Evolutionary conservation across 2,888 invertebrate genomes (phyloP).

Genomic region (Pherbina coryleti): DNA sequence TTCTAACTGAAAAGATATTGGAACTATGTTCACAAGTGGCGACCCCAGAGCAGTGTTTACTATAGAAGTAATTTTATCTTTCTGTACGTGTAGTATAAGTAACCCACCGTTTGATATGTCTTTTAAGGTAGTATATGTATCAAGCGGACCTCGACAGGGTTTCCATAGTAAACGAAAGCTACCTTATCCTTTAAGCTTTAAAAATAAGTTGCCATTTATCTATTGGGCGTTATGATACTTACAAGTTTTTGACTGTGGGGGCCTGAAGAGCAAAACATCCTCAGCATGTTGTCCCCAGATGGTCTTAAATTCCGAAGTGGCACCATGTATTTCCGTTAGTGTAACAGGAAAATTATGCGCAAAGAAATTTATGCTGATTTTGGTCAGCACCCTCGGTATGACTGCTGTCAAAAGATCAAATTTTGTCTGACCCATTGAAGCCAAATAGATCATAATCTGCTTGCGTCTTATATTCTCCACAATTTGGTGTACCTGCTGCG

Average conservation of each 20-base stretch:
- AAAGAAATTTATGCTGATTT: constrained; percentile 67
- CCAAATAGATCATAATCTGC: constrained; percentile 66
- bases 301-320: constrained; percentile 60
- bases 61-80: no score
- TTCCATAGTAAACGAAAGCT: no score
- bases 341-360: constrained; percentile 67
- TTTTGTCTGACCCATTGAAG: constrained; percentile 66
- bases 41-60: no score
- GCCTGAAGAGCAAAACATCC: constrained; percentile 66
- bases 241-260: constrained; percentile 69
- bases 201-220: no score
- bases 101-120: no score
- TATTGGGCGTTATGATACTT: no score
- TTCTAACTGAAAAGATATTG: no score
- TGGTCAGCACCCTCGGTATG: constrained; percentile 64
- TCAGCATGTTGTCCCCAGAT: constrained; percentile 66
- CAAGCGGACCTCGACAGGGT: no score
- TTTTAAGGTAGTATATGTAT: no score
- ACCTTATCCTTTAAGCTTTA: no score
- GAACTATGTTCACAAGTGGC: no score
- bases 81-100: no score
- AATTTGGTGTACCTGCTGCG: constrained; percentile 59
- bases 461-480: constrained; percentile 62
- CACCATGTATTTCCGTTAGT: constrained; percentile 66
- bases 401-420: constrained; percentile 64